phyloP scores from a whole-genome alignment of 2,113 vertebrate genomes.

The Epinephelus fuscoguttatus region DNA sequence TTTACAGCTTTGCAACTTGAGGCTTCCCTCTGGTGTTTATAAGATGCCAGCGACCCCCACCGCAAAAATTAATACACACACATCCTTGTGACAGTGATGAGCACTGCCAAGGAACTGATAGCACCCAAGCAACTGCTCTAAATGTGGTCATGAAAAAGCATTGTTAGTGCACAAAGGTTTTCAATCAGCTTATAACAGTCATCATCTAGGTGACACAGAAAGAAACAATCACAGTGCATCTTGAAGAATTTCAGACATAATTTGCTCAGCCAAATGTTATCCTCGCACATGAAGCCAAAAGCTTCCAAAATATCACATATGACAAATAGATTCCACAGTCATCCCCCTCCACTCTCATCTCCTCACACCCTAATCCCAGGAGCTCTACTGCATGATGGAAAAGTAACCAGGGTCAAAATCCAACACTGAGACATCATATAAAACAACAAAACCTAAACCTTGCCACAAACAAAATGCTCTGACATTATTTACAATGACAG shows the following conservation, averaged over 20 bases:
- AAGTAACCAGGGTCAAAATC: not conserved
- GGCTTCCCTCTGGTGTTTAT: slow-evolving; percentile 71
- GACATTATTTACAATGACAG: not conserved
- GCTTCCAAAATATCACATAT: slow-evolving; percentile 35
- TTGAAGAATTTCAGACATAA: not conserved
- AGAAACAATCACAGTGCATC: not conserved
- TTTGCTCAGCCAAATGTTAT: not conserved
- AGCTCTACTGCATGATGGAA: slow-evolving; percentile 15
- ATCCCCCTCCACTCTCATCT: not conserved
- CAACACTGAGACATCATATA: slow-evolving; percentile 31
- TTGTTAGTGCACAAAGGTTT: not conserved
- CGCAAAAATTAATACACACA: not conserved
- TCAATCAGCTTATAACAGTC: not conserved
- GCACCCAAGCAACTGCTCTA: not conserved
- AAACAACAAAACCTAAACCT: slow-evolving; percentile 6
- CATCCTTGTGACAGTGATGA: slow-evolving; percentile 13
- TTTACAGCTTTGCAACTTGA: slow-evolving; percentile 70
- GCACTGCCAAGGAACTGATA: slow-evolving; percentile 18
- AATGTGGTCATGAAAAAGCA: not conserved
- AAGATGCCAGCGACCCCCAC: slow-evolving; percentile 53
- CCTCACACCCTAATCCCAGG: slow-evolving; percentile 34
- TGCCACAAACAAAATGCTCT: not conserved
- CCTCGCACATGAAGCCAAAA: slow-evolving; percentile 11
- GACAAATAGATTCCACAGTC: slow-evolving; percentile 22
- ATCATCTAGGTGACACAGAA: not conserved